Evolutionary conservation across 2,888 invertebrate genomes (phyloP), one percentile per base, ranked within the genome.

Genomic region (Gnatocerus cornutus): DNA sequence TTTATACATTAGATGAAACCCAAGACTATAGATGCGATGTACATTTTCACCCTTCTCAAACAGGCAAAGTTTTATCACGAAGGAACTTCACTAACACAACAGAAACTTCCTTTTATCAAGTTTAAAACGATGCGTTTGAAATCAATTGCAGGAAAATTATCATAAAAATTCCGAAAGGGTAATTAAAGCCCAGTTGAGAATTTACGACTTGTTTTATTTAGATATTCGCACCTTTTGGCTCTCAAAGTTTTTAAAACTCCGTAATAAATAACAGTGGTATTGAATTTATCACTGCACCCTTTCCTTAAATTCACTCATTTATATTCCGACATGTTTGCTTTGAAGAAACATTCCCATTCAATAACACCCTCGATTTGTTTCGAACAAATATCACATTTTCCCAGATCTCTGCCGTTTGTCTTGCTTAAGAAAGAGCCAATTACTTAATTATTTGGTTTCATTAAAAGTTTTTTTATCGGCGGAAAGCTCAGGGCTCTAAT

Each of bases 261-360:
- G 21, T 21, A 68, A 63, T 68, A 68, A 68, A 64, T 63, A 63
- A 55, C 50, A 2, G 7, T n/a, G 27, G 63, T 48, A 68, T 68
- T 68, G 68, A 56, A 68, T 63, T 61, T 68, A 68, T 68, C 68
- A 62, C 68, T 41, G 39, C 53, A 50, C 43, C 58, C 48, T 63
- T 68, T 69, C 64, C 58, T 52, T 41, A 69, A 64, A 53, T 69
- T 65, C 59, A 37, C 65, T 69, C 64, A 69, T 69, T 69, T 69
- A 64, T 65, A 67, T 67, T 67, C 66, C 50, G 66, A 67, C 66
- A 14, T 59, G 66, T 67, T 67, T 67, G 37, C 66, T 46, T 56
- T 65, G 27, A 45, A 41, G 41, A 52, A 53, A 37, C 48, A 53
- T 55, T 56, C 37, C 58, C 13, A 48, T 56, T 65, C 46, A 46